Base-by-base conservation (phyloP, 2,888 invertebrate species). In the Dryococelus australis region DNA sequence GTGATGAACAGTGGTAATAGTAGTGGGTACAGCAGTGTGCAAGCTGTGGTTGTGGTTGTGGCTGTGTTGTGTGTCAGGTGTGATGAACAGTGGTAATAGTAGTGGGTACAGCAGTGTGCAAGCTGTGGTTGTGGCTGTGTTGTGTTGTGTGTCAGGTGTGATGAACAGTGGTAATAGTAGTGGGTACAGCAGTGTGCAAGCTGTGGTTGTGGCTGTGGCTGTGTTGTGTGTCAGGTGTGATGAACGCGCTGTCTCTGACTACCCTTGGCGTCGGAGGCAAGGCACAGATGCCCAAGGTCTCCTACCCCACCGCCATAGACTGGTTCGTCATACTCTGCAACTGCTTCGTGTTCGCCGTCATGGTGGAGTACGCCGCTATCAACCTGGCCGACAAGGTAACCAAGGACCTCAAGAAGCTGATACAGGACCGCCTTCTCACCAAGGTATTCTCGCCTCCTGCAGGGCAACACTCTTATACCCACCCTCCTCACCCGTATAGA, bases 171-270 rank as follows among this genome's bases (percentile, higher is more conserved):
- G 35, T 35, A 35, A 35, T 35, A 35, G 35, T n/a, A n/a, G n/a
- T n/a, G n/a, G n/a, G n/a, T n/a, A n/a, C n/a, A n/a, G n/a, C n/a
- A 35, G 35, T 35, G 35, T 35, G 35, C 35, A 35, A 35, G 35
- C 35, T 3, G 47, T 47, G 16, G 47, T 3, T 6, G 47, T 47
- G 47, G 16, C 16, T 47, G 47, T 47, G 47, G 47, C 8, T 35
- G 16, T 65, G 65, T 24, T 65, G 65, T 65, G 65, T n/a, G 20
- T 35, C 91, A 95, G 94, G 94, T 65, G 94, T 95, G 86, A 95
- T 94, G 24, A 95, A 95, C 0, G 95, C 95, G 24, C 92, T 95
- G 88, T 94, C 94, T 1, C 95, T 95, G 94, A 95, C 95, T 0
- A 95, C 95, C 0, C 94, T 95, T 88, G 94, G 94, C 86, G 95